Percentiles rank a stretch among this genome's conserved stretches.
phyloP scores from a whole-genome alignment of 92 coral and sea anemone genomes.

The Blastomussa wellsi region DNA sequence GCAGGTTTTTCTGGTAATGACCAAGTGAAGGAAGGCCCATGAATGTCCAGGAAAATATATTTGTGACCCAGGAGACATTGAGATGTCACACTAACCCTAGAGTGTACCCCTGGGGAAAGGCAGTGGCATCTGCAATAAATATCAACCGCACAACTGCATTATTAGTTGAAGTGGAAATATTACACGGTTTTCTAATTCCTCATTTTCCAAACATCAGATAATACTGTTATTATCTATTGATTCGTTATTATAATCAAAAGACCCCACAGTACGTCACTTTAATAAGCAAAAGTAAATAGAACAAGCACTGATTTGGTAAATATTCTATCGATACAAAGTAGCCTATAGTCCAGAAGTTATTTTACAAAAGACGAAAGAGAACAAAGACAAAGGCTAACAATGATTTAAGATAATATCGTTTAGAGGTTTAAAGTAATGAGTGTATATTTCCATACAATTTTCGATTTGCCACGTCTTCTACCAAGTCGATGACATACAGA shows the following conservation, averaged over 20 bases:
- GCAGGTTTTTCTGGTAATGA: too few relatives aligned
- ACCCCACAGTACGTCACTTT: background rate
- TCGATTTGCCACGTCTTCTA: conserved; percentile 31
- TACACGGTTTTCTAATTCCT: background rate
- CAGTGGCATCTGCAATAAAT: background rate
- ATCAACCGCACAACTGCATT: background rate
- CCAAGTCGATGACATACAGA: background rate
- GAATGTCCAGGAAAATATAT: too few relatives aligned
- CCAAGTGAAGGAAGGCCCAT: too few relatives aligned
- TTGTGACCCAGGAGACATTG: too few relatives aligned
- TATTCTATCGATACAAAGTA: background rate
- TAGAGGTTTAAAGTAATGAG: background rate
- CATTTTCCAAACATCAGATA: background rate
- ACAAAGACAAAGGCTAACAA: background rate
- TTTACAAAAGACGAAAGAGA: background rate
- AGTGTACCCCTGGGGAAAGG: background rate
- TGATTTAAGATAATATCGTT: background rate
- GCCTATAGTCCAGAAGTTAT: background rate
- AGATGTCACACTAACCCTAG: too few relatives aligned
- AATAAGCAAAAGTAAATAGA: background rate
- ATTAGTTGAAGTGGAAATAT: background rate
- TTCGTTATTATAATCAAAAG: background rate
- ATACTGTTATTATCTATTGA: background rate
- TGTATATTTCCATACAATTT: conserved; percentile 5
- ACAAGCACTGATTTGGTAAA: background rate